A percentile compares a stretch with the other conserved stretches of the same genome.
phyloP scores from a whole-genome alignment of 64 coral and sea anemone species.

The Dendronephthya gigantea region DNA sequence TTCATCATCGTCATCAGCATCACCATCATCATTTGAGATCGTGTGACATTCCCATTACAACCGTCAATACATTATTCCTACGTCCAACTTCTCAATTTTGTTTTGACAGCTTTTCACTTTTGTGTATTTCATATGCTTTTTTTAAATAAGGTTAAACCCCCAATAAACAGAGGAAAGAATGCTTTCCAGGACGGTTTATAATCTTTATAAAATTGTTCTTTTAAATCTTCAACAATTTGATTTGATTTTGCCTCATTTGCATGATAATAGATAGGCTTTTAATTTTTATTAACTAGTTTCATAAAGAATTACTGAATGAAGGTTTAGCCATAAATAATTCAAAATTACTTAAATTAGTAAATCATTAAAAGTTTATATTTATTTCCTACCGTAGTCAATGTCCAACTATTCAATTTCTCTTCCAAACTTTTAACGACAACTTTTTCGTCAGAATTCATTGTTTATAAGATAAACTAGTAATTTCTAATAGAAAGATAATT shows the following conservation, averaged over 20 bases:
- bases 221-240: not conserved
- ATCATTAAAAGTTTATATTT: not conserved
- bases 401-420: not conserved
- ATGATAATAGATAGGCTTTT: too few species aligned
- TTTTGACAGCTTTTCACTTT: slow-evolving; percentile 56
- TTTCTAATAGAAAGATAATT: too few species aligned
- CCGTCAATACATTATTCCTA: slow-evolving; percentile 4
- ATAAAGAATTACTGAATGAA: too few species aligned
- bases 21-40: slow-evolving; percentile 37
- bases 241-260: not conserved
- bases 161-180: too few species aligned
- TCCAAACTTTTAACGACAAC: not conserved
- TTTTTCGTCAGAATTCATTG: not conserved
- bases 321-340: too few species aligned
- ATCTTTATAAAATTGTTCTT: slow-evolving; percentile 51
- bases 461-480: too few species aligned
- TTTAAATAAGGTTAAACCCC: slow-evolving; percentile 32
- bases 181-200: too few species aligned
- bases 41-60: slow-evolving; percentile 52
- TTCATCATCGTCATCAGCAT: slow-evolving; percentile 43
- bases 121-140: slow-evolving; percentile 63
- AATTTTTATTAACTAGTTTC: too few species aligned
- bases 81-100: slow-evolving; percentile 75
- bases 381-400: not conserved
- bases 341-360: not conserved